Evolutionary conservation across 2,888 invertebrate species (phyloP), one percentile per base, ranked within the genome.

Genomic region (Tenthredo amoena): DNA sequence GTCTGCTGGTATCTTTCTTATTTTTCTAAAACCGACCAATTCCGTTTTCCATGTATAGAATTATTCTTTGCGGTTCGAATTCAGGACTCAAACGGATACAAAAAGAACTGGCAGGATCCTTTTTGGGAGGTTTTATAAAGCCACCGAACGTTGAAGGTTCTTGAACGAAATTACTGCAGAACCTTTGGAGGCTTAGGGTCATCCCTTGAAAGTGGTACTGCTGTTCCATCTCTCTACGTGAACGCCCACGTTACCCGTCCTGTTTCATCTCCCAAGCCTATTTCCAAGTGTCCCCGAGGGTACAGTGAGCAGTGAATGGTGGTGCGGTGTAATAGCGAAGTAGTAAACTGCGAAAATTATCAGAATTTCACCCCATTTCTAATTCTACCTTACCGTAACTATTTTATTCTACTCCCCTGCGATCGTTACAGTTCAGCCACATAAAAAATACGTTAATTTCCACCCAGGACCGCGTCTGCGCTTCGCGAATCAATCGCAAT

Each of bases 281-380:
- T 47, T 77, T 47, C 50, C 77, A 50, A 77, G 31, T 77, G 77
- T 77, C n/a, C 77, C 77, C 77, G 18, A 77, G 77, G 77, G 77
- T 47, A 77, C 50, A 26, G 31, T 34, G 77, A 34, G 50, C 34
- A 50, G 77, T n/a, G 43, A 74, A 74, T 74, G 74, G 40, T 74
- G 74, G 74, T 74, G 40, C 74, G 74, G 43, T 74, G 74, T 74
- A 74, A 74, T 40, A 74, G 74, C 74, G 31, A 34, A 50, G 77
- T 50, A 77, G 77, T 77, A 77, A 77, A 77, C 77, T 77, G 77
- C 77, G 77, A 77, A 55, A 77, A 77, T 77, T 77, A 77, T 77
- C 77, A 77, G 77, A 77, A 77, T 77, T 50, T 15, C 50, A 55
- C 50, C 77, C 77, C 55, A 50, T 77, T 50, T 77, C 55, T 50